Percentiles rank a stretch among this genome's conserved stretches.
Conservation (phyloP, 2,888 invertebrate genomes). For the Autographa pulchrina region DNA sequence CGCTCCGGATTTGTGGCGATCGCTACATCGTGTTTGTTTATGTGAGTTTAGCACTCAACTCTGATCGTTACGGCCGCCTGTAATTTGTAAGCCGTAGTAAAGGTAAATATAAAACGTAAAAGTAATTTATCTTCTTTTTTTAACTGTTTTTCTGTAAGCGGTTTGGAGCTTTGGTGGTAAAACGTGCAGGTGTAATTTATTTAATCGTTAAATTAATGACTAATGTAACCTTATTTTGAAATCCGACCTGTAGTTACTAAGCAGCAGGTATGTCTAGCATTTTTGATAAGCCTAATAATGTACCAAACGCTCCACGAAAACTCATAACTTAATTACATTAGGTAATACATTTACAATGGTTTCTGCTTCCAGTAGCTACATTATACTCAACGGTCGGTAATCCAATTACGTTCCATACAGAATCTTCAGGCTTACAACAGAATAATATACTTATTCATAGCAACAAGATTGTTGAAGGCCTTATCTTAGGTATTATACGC, state of each 20-base stretch:
- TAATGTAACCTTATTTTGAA: too few species aligned
- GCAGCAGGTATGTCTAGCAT: too few species aligned
- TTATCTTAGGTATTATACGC: constrained; percentile 22
- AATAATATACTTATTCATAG: constrained; percentile 29
- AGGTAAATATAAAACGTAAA: constrained; percentile 14
- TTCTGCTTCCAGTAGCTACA: constrained; percentile 4
- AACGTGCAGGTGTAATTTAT: not conserved
- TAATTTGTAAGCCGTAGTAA: constrained; percentile 18
- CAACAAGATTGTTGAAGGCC: constrained; percentile 25
- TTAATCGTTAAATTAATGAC: not conserved
- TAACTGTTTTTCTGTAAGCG: constrained; percentile 11
- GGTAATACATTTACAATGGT: not conserved
- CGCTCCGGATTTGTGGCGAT: constrained; percentile 39
- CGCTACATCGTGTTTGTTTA: constrained; percentile 32
- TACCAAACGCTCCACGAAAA: too few species aligned
- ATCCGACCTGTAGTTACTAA: too few species aligned
- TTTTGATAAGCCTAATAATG: too few species aligned
- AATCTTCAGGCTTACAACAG: constrained; percentile 13
- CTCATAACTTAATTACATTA: not conserved
- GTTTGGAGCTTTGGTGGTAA: not conserved
- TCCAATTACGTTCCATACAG: constrained; percentile 38
- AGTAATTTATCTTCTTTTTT: constrained; percentile 22
- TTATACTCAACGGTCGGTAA: constrained; percentile 9
- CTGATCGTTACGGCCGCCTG: constrained; percentile 20
- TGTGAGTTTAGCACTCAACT: constrained; percentile 16